A percentile compares a stretch with the other conserved stretches of the same genome.
Conservation (phyloP, 2,888 invertebrate species). For the Notocelia uddmanniana region DNA sequence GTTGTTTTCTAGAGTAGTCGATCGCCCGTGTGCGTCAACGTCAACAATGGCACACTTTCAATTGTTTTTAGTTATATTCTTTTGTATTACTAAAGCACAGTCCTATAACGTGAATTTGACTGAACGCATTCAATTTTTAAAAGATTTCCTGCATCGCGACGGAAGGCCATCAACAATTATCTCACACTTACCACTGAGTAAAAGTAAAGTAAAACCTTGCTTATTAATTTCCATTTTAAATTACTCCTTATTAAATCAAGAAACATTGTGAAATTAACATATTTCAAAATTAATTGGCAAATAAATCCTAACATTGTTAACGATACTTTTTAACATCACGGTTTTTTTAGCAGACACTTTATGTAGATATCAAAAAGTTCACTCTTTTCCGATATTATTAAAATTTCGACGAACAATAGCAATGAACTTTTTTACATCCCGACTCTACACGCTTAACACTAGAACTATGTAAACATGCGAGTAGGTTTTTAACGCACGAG, state of each 20-base stretch:
- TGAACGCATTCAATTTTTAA: conserved; percentile 34
- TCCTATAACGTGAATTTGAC: not conserved
- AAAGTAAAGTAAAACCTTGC: conserved; percentile 30
- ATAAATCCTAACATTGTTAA: too few relatives aligned
- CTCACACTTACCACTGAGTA: conserved; percentile 31
- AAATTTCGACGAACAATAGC: too few relatives aligned
- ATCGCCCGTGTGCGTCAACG: not conserved
- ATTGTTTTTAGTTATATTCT: conserved; percentile 4
- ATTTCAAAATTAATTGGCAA: too few relatives aligned
- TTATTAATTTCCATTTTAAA: not conserved
- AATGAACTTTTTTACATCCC: too few relatives aligned
- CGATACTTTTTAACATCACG: too few relatives aligned
- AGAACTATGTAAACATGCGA: too few relatives aligned
- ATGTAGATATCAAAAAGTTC: too few relatives aligned
- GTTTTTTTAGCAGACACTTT: too few relatives aligned
- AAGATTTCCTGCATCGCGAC: conserved; percentile 34
- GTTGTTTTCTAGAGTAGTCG: not conserved
- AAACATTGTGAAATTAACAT: too few relatives aligned
- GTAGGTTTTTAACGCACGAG: not conserved
- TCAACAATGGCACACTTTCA: conserved; percentile 6
- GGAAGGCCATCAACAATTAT: conserved; percentile 40
- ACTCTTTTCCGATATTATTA: too few relatives aligned
- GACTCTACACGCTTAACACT: too few relatives aligned
- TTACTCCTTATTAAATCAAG: too few relatives aligned
- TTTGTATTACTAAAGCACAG: conserved; percentile 2